Evolutionary conservation across 2,888 invertebrate species (phyloP).

Genomic region (Andrena minutula): DNA sequence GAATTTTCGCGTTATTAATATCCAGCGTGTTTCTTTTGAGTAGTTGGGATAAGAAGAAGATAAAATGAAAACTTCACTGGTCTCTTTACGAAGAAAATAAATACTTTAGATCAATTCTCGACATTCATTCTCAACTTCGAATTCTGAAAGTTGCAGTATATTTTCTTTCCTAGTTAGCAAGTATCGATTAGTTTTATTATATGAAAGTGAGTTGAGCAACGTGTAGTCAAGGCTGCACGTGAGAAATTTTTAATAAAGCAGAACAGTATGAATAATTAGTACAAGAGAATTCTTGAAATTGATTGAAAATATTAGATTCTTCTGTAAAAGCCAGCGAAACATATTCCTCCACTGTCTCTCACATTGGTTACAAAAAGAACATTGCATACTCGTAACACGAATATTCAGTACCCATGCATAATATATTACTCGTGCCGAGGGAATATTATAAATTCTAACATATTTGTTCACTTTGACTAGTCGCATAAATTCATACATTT

Average conservation of each 20-base stretch:
- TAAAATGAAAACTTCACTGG: neutral
- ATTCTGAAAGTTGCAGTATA: neutral
- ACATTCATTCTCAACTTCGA: neutral
- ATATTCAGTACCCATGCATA: conserved; percentile 2
- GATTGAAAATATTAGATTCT: no score
- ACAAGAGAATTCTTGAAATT: no score
- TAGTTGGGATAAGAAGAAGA: neutral
- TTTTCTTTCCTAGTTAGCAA: no score
- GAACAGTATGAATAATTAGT: neutral
- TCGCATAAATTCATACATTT: neutral
- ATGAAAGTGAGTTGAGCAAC: neutral
- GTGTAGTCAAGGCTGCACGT: neutral
- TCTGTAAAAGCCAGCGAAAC: neutral
- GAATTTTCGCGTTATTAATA: neutral
- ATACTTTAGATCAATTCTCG: neutral
- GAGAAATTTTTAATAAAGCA: neutral
- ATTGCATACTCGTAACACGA: neutral
- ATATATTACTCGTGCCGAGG: neutral
- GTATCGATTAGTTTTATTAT: neutral
- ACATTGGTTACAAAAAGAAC: neutral
- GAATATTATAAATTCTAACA: neutral
- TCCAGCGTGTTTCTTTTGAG: neutral
- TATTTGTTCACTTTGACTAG: neutral
- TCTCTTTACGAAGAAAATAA: neutral
- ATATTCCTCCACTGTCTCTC: neutral